Percentiles rank a stretch among this genome's conserved stretches.
Evolutionary conservation across 2,113 vertebrate genomes (phyloP).

Genomic region (Campylomormyrus tamandua): DNA sequence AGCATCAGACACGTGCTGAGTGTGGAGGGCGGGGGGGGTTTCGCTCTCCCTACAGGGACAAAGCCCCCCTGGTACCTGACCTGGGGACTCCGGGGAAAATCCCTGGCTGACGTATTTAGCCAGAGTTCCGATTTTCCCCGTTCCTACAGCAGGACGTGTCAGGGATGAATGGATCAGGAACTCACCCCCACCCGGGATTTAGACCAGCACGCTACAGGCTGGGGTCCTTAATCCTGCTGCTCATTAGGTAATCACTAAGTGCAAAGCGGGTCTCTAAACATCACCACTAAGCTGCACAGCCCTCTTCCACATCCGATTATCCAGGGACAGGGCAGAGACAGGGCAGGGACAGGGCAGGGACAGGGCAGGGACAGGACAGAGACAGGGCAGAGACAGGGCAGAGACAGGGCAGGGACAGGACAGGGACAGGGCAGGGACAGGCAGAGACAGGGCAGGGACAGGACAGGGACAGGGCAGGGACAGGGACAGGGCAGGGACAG

Average conservation of each 20-base stretch:
- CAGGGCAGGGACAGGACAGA: background rate
- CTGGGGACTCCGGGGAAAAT: slow-evolving; percentile 7
- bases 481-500: no score
- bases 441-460: no score
- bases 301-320: background rate
- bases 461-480: no score
- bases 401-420: no score
- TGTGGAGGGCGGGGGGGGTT: slow-evolving; percentile 31
- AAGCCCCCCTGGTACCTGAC: background rate
- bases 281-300: background rate
- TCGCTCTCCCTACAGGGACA: background rate
- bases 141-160: background rate
- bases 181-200: background rate
- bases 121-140: background rate
- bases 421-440: no score
- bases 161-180: background rate
- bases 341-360: no score
- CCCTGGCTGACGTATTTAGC: background rate
- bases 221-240: background rate
- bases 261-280: background rate
- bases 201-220: background rate
- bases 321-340: background rate
- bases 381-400: no score
- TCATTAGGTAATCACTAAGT: background rate
- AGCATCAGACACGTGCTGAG: slow-evolving; percentile 48